A percentile compares a stretch with the other conserved stretches of the same genome.
Conservation (phyloP, 2,797 vertebrate genomes). For the Peromyscus melanophrys region DNA sequence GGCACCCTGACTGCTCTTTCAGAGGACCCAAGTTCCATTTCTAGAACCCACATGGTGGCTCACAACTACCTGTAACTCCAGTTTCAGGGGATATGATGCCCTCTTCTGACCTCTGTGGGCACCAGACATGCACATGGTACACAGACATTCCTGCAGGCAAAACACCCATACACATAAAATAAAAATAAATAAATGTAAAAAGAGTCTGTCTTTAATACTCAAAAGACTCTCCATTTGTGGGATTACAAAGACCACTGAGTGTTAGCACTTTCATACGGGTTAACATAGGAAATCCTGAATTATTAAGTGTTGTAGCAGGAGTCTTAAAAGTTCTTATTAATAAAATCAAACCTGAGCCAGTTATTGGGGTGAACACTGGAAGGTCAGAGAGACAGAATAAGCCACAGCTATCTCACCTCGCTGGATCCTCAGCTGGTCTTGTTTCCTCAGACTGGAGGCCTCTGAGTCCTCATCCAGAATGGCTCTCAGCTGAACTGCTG, state of each 20-base stretch:
- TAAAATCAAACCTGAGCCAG: too few relatives aligned
- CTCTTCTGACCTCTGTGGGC: neutral
- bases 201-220: constrained; percentile 31
- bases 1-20: neutral
- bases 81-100: neutral
- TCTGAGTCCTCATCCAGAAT: too few relatives aligned
- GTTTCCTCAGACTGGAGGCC: too few relatives aligned
- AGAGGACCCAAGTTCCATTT: neutral
- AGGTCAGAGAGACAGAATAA: too few relatives aligned
- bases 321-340: too few relatives aligned
- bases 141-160: neutral
- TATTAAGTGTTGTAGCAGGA: too few relatives aligned
- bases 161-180: neutral
- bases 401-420: too few relatives aligned
- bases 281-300: constrained; percentile 6
- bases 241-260: neutral
- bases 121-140: neutral
- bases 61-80: neutral
- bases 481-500: too few relatives aligned
- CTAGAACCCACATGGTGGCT: neutral
- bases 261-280: neutral
- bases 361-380: too few relatives aligned
- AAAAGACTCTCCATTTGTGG: constrained; percentile 24
- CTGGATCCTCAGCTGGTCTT: too few relatives aligned
- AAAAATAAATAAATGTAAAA: neutral